Conservation (phyloP, 2,888 invertebrate species). For the Chalcosyrphus nemorum region DNA sequence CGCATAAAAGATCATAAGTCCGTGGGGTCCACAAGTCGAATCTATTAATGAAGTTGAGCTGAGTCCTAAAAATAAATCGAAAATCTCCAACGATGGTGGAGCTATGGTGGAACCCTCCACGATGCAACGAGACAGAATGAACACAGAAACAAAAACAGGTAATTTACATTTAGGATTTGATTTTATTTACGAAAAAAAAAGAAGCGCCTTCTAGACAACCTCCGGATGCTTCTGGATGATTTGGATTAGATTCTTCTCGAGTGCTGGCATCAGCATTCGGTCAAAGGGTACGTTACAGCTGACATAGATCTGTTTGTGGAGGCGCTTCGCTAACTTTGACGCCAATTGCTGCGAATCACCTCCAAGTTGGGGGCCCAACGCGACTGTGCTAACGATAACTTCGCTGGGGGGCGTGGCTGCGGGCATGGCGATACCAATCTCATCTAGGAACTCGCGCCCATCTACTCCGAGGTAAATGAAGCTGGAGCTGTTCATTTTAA, state of each 20-base stretch:
- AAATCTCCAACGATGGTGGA: conserved; percentile 35
- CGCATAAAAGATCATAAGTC: conserved; percentile 36
- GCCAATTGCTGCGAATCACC: conserved; percentile 79
- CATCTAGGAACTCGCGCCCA: conserved; percentile 78
- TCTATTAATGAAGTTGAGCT: conserved; percentile 43
- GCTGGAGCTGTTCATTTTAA: conserved; percentile 82
- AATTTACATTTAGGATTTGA: neutral
- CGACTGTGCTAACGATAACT: conserved; percentile 79
- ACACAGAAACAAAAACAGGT: conserved; percentile 21
- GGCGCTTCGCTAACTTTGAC: conserved; percentile 80
- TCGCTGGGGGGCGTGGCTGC: conserved; percentile 75
- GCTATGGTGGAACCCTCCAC: conserved; percentile 63
- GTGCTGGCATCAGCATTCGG: conserved; percentile 76
- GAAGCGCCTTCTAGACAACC: conserved; percentile 63
- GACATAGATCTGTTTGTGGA: conserved; percentile 82
- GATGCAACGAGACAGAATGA: neutral
- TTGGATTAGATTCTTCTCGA: conserved; percentile 81
- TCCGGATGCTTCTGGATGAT: conserved; percentile 81
- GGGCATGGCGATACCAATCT: conserved; percentile 78
- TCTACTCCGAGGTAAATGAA: conserved; percentile 82
- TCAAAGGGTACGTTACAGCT: conserved; percentile 82
- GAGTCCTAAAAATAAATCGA: conserved; percentile 71
- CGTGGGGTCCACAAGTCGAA: conserved; percentile 58
- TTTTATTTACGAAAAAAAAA: conserved; percentile 75
- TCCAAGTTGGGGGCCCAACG: conserved; percentile 80